Conservation (phyloP, 2,113 vertebrate genomes). For the Rousettus leschenaultii region DNA sequence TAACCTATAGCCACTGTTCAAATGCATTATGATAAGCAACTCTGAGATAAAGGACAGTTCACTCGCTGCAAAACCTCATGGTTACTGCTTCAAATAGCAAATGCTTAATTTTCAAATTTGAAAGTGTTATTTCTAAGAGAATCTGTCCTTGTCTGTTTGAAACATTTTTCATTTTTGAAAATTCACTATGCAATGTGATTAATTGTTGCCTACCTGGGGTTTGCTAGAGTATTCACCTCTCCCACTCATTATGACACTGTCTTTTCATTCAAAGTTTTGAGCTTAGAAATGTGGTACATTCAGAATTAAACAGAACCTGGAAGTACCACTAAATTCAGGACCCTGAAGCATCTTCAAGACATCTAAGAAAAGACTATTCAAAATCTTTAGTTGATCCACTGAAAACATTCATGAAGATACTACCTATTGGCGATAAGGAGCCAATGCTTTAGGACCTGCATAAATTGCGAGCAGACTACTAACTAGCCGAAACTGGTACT, state of each 20-base stretch:
- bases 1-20: neutral
- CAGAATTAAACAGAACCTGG: neutral
- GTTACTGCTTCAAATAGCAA: slow-evolving; percentile 1
- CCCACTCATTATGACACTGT: neutral
- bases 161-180: slow-evolving; percentile 12
- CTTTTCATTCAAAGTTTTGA: neutral
- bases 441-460: neutral
- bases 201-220: neutral
- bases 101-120: slow-evolving; percentile 4
- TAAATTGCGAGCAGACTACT: neutral
- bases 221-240: neutral
- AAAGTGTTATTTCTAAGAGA: neutral
- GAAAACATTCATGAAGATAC: neutral
- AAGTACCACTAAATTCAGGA: neutral
- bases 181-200: neutral
- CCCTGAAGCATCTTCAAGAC: neutral
- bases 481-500: neutral
- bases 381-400: neutral
- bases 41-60: neutral
- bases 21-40: neutral
- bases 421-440: neutral
- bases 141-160: neutral
- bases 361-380: neutral
- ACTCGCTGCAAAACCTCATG: neutral
- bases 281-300: neutral